Evolutionary conservation across 2,888 invertebrate species (phyloP), one percentile per base, ranked within the genome.

Genomic region (Ormyrus labotus): DNA sequence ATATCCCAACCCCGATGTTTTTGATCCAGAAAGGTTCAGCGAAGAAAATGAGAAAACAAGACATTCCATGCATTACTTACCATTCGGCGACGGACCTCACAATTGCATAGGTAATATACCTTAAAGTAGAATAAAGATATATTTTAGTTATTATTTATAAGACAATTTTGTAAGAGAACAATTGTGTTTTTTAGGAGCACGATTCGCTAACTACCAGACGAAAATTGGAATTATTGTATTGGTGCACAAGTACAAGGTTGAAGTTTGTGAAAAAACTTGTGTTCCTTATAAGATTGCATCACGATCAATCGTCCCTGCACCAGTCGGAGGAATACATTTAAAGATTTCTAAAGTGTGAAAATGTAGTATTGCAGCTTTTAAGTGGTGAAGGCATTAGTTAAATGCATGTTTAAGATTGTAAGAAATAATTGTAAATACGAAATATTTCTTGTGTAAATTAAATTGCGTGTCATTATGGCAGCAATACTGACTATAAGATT

Each of bases 41-140:
- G 82, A 83, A 4, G 85, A 85, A 58, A 84, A 83, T n/a, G 50
- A 81, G 8, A 82, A 77, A 9, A 64, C 50, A 4, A 81, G 86
- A 53, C 83, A 84, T 74, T 82, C 83, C 5, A 86, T 85, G 84
- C 70, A 79, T 19, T 78, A 71, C 57, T 51, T 89, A 45, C 85
- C 88, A 3, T 90, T 90, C 74, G 90, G 89, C 5, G 85, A 87
- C 80, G 90, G 90, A 2, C 89, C 89, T 0, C 85, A 87, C 77
- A 89, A 89, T 82, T 90, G 89, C 57, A 87, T 90, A 47, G 89
- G 89, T 89, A 85, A 63, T 1, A 34, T 34, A 34, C 34, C 2
- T 34, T 34, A 34, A 3, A 4, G 34, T 34, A 34, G 34, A 34
- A 4, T 34, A 34, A 34, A 34, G 34, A 34, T 34, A 57, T 53